A percentile compares a stretch with the other conserved stretches of the same genome.
Conservation (phyloP, 2,797 vertebrate genomes). For the Peromyscus aztecus region DNA sequence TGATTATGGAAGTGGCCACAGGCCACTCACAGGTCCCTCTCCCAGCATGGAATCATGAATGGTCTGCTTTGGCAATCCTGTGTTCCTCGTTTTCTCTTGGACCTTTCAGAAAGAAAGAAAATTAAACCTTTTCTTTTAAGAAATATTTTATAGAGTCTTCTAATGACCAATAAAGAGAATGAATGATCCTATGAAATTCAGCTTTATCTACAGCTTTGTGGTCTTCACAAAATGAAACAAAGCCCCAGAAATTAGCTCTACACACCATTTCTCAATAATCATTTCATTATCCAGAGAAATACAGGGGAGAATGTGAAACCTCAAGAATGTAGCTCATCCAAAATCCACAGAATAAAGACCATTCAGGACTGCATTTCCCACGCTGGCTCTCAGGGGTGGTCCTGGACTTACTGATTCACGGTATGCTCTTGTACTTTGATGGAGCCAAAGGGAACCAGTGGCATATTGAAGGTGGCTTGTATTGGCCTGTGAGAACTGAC, state of each 20-base stretch:
- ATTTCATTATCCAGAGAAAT: conserved; percentile 46
- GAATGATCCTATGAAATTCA: not conserved
- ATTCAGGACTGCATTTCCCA: not conserved
- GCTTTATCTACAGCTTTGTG: not conserved
- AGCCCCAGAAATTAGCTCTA: not conserved
- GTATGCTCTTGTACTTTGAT: not conserved
- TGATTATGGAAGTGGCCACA: not conserved
- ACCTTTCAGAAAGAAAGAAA: not conserved
- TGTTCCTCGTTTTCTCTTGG: not conserved
- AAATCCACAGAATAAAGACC: conserved; percentile 47
- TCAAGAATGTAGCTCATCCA: not conserved
- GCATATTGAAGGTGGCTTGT: not conserved
- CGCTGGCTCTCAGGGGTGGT: not conserved
- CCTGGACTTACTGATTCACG: conserved; percentile 20
- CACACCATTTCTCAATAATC: not conserved
- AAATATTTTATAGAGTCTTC: conserved; percentile 47
- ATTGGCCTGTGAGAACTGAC: not conserved
- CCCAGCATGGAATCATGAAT: too few species aligned
- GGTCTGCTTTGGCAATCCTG: not conserved
- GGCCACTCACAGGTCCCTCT: not conserved
- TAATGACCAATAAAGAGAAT: not conserved
- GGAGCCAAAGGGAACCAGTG: not conserved
- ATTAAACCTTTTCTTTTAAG: not conserved
- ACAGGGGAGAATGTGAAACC: not conserved
- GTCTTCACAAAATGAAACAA: conserved; percentile 22